Evolutionary conservation across 2,888 invertebrate genomes (phyloP).

Genomic region (Scaptomyza flava): DNA sequence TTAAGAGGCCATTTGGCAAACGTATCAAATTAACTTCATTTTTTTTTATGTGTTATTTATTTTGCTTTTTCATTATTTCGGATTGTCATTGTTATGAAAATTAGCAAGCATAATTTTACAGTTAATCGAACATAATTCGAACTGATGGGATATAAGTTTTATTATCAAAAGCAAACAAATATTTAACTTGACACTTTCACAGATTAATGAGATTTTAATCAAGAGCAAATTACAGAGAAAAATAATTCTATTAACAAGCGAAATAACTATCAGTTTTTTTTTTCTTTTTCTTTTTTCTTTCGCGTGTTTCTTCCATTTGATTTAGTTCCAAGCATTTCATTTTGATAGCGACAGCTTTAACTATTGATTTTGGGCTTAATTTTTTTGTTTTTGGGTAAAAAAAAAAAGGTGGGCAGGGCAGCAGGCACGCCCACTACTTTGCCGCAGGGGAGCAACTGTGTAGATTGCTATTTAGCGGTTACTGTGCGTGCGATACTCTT

Average conservation of each 20-base stretch:
- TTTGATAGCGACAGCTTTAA: constrained; percentile 24
- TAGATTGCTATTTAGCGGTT: constrained; percentile 12
- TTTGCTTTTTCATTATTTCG: too few relatives aligned
- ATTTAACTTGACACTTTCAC: too few relatives aligned
- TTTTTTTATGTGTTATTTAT: too few relatives aligned
- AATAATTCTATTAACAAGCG: too few relatives aligned
- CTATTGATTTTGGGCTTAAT: constrained; percentile 33
- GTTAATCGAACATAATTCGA: not conserved
- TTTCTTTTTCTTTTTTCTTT: too few relatives aligned
- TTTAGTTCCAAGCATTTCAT: too few relatives aligned
- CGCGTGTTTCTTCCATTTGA: too few relatives aligned
- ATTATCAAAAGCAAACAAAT: not conserved
- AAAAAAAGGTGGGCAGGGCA: not conserved
- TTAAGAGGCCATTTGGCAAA: not conserved
- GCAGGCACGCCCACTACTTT: constrained; percentile 5
- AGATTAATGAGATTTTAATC: too few relatives aligned
- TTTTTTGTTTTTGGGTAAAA: too few relatives aligned
- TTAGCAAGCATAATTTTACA: not conserved
- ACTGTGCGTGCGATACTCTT: constrained; percentile 42
- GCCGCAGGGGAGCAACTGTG: not conserved
- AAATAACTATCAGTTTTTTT: too few relatives aligned
- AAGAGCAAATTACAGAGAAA: too few relatives aligned
- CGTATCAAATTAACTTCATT: not conserved
- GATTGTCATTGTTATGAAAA: too few relatives aligned
- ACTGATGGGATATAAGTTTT: not conserved